Evolutionary conservation across 2,113 vertebrate genomes (phyloP).

Genomic region (Ranitomeya imitator): DNA sequence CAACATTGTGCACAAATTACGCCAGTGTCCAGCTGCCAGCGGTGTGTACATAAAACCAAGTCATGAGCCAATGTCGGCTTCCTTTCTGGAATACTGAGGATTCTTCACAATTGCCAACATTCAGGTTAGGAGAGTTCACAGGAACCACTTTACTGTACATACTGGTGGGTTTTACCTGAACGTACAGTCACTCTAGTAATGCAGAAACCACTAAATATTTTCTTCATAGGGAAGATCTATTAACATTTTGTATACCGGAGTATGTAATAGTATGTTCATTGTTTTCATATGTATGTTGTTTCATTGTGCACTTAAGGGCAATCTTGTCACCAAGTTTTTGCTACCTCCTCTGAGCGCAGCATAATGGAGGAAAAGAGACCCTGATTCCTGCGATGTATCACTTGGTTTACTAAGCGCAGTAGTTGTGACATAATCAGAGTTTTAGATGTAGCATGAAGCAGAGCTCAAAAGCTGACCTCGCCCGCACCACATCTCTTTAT

Average conservation of each 20-base stretch:
- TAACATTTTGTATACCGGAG: neutral
- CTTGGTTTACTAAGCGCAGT: too few species aligned
- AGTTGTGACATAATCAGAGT: too few species aligned
- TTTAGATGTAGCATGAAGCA: too few species aligned
- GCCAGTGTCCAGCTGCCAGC: conserved; percentile 26
- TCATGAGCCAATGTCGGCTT: neutral
- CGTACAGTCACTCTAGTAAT: neutral
- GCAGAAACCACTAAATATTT: neutral
- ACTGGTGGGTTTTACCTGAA: neutral
- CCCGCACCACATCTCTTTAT: too few species aligned
- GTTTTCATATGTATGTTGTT: neutral
- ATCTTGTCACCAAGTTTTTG: too few species aligned
- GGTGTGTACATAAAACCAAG: neutral
- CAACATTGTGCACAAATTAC: conserved; percentile 1
- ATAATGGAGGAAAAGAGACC: too few species aligned
- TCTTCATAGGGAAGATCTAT: neutral
- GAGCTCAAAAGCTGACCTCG: too few species aligned
- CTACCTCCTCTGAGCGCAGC: too few species aligned
- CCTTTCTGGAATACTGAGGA: neutral
- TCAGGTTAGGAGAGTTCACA: neutral
- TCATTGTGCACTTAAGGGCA: too few species aligned
- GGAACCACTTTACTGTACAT: neutral
- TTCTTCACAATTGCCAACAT: conserved; percentile 1
- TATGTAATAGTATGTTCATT: neutral
- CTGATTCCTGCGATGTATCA: too few species aligned